Evolutionary conservation across 2,888 invertebrate species (phyloP).

Genomic region (Dynastes grantii): DNA sequence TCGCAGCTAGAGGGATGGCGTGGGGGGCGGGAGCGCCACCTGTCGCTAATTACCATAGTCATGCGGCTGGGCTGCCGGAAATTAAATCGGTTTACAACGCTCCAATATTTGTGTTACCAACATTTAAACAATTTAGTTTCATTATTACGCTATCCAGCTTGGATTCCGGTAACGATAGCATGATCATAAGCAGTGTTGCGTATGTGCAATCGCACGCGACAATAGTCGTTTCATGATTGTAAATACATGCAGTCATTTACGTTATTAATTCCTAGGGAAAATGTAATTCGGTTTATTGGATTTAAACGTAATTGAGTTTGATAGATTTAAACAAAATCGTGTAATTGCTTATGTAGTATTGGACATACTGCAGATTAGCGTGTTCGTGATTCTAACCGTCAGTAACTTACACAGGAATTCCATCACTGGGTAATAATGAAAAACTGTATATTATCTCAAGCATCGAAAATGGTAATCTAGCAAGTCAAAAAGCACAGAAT

Average conservation of each 20-base stretch:
- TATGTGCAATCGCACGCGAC: neutral
- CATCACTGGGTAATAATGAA: no score
- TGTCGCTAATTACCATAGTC: conserved; percentile 72
- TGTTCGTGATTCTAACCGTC: no score
- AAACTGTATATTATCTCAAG: no score
- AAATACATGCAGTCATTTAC: conserved; percentile 19
- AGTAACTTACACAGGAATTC: no score
- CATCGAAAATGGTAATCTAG: no score
- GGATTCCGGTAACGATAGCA: conserved; percentile 21
- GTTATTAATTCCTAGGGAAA: conserved; percentile 43
- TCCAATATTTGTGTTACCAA: conserved; percentile 69
- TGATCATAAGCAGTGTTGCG: conserved; percentile 21
- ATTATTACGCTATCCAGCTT: conserved; percentile 63
- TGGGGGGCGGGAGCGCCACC: conserved; percentile 67
- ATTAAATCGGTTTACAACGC: conserved; percentile 69
- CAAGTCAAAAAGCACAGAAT: no score
- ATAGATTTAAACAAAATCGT: conserved; percentile 34
- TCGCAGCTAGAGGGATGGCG: conserved; percentile 58
- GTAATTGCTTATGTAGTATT: neutral
- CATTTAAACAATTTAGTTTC: conserved; percentile 70
- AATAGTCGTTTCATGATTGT: conserved; percentile 33
- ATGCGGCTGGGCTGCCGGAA: conserved; percentile 68
- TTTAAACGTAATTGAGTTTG: conserved; percentile 7
- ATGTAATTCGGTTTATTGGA: conserved; percentile 11
- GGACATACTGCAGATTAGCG: no score